These are phyloP conservation scores for Sminthopsis crassicaudata DNA, from an alignment of 2,113 vertebrate species.

Conservation along the genomic window DNA sequence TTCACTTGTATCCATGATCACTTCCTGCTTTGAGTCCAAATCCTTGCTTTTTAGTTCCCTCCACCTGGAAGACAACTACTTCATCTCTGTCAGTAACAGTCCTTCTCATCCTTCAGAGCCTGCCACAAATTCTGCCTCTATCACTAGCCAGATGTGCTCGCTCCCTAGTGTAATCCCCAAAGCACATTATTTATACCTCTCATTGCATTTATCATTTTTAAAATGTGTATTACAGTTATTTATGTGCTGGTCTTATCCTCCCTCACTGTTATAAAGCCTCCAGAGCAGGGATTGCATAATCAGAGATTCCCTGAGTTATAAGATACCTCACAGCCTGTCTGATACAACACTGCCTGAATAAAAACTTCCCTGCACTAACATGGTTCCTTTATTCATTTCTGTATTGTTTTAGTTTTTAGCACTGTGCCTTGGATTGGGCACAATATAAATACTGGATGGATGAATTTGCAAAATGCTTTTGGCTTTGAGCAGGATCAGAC, in stretches of 20 bases:
- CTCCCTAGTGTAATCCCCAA: neutral
- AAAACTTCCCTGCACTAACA: neutral
- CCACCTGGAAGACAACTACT: neutral
- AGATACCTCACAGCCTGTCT: neutral
- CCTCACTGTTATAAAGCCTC: neutral
- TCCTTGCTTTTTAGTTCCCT: neutral
- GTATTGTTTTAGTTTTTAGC: neutral
- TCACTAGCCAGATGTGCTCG: neutral
- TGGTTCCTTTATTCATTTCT: neutral
- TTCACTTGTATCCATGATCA: neutral
- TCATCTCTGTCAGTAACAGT: neutral
- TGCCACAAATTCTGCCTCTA: neutral
- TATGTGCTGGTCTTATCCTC: neutral
- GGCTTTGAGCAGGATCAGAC: neutral
- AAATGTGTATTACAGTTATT: neutral
- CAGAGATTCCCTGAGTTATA: neutral
- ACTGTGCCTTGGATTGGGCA: neutral
- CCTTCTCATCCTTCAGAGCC: neutral
- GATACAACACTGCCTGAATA: neutral
- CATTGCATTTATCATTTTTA: neutral
- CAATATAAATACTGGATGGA: neutral
- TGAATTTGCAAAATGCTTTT: neutral
- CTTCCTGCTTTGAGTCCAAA: neutral
- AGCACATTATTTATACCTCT: neutral
- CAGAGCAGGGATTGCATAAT: neutral